phyloP scores from a whole-genome alignment of 2,113 vertebrate genomes.

The Oxygymnocypris stewartii region DNA sequence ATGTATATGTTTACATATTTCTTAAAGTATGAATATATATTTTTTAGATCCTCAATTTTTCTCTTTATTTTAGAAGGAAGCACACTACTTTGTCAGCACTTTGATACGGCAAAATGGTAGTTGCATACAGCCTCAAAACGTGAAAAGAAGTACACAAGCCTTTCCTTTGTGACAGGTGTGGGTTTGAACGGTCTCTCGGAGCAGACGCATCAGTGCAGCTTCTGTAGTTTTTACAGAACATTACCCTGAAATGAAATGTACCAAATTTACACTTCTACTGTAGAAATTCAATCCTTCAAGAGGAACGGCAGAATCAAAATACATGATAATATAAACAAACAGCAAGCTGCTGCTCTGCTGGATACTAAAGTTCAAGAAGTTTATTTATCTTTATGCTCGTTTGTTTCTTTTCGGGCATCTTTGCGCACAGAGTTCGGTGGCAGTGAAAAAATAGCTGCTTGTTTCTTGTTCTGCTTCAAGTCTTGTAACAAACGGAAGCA shows the following conservation, averaged over 20 bases:
- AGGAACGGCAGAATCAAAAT: neutral
- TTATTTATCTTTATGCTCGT: neutral
- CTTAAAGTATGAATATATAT: neutral
- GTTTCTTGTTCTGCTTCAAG: neutral
- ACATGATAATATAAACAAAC: slow-evolving; percentile 16
- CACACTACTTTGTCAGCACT: slow-evolving; percentile 39
- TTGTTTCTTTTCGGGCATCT: neutral
- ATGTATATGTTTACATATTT: too few species aligned
- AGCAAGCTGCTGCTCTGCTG: neutral
- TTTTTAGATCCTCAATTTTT: neutral
- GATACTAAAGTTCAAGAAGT: slow-evolving; percentile 1
- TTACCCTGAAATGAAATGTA: slow-evolving; percentile 8
- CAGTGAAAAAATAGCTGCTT: neutral
- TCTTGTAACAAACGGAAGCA: neutral
- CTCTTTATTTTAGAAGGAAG: neutral
- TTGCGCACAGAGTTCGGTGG: neutral
- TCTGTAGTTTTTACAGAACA: slow-evolving; percentile 33
- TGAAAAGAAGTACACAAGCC: neutral
- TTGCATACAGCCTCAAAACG: neutral
- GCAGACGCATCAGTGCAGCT: slow-evolving; percentile 6
- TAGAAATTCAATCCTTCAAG: neutral
- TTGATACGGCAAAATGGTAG: slow-evolving; percentile 11
- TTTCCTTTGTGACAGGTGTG: neutral
- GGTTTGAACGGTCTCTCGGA: neutral
- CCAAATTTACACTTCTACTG: neutral